Conservation (phyloP, 2,113 vertebrate genomes). For the Eleginops maclovinus region DNA sequence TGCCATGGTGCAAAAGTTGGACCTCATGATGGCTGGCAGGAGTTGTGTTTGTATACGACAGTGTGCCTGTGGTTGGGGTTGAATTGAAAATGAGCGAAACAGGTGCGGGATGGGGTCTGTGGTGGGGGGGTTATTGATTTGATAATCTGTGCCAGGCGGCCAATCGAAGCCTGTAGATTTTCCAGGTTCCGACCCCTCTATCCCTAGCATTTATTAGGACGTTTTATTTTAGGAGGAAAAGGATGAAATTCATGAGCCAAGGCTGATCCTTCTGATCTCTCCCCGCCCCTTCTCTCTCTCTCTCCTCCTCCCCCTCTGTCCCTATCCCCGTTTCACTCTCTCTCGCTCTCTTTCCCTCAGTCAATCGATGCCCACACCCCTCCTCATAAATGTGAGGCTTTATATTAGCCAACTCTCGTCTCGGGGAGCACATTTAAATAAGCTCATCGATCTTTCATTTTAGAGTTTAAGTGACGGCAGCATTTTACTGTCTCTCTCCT, state of each 20-base stretch:
- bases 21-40: slow-evolving; percentile 6
- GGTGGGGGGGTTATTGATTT: slow-evolving; percentile 64
- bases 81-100: slow-evolving; percentile 57
- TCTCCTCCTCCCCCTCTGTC: background rate
- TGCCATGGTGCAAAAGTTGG: slow-evolving; percentile 1
- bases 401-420: slow-evolving; percentile 78
- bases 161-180: slow-evolving; percentile 71
- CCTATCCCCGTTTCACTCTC: slow-evolving; percentile 4
- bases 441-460: slow-evolving; percentile 84
- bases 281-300: background rate
- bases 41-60: background rate
- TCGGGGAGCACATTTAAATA: slow-evolving; percentile 83
- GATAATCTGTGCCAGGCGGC: slow-evolving; percentile 65
- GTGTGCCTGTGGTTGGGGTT: background rate
- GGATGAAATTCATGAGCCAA: slow-evolving; percentile 76
- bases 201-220: slow-evolving; percentile 65
- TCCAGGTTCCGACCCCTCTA: slow-evolving; percentile 61
- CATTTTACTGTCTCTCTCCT: slow-evolving; percentile 73
- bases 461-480: slow-evolving; percentile 81
- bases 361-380: slow-evolving; percentile 78
- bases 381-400: slow-evolving; percentile 76
- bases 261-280: slow-evolving; percentile 70
- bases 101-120: slow-evolving; percentile 30
- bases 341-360: slow-evolving; percentile 35
- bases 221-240: slow-evolving; percentile 77